phyloP scores from a whole-genome alignment of 64 coral and sea anemone species.

The Astreopora myriophthalma region DNA sequence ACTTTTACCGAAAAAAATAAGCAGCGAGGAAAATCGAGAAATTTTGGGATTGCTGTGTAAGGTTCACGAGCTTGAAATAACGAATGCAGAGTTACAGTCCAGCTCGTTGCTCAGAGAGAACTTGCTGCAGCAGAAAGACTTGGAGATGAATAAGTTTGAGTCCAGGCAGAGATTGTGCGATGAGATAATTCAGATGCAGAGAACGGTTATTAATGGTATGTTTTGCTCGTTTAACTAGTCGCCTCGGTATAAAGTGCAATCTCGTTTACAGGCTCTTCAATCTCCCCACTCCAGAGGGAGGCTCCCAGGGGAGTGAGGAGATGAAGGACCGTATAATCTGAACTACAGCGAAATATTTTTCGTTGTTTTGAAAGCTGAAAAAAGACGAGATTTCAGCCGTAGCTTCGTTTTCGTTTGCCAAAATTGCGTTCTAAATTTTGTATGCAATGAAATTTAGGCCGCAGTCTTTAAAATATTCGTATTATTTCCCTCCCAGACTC shows the following conservation, averaged over 20 bases:
- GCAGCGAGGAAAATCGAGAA: constrained; percentile 89
- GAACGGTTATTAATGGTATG: constrained; percentile 83
- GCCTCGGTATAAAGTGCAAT: no score
- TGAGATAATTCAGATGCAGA: constrained; percentile 93
- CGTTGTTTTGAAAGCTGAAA: no score
- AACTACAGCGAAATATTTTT: no score
- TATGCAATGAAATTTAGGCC: no score
- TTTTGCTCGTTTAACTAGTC: background rate
- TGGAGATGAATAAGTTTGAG: constrained; percentile 82
- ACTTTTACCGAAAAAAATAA: constrained; percentile 85
- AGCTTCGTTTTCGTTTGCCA: no score
- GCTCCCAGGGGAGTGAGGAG: no score
- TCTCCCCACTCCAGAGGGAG: no score
- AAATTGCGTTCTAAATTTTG: no score
- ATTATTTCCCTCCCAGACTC: constrained; percentile 12
- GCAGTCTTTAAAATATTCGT: no score
- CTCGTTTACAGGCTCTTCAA: no score
- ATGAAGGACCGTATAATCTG: no score
- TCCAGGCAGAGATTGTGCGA: constrained; percentile 86
- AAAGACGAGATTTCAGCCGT: no score
- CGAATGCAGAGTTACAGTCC: constrained; percentile 83
- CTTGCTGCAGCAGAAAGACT: constrained; percentile 77
- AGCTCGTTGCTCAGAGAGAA: constrained; percentile 83
- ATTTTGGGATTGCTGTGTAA: constrained; percentile 82
- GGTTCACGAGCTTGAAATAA: constrained; percentile 92